Evolutionary conservation across 2,888 invertebrate species (phyloP).

Genomic region (Lithophane ornitopus): DNA sequence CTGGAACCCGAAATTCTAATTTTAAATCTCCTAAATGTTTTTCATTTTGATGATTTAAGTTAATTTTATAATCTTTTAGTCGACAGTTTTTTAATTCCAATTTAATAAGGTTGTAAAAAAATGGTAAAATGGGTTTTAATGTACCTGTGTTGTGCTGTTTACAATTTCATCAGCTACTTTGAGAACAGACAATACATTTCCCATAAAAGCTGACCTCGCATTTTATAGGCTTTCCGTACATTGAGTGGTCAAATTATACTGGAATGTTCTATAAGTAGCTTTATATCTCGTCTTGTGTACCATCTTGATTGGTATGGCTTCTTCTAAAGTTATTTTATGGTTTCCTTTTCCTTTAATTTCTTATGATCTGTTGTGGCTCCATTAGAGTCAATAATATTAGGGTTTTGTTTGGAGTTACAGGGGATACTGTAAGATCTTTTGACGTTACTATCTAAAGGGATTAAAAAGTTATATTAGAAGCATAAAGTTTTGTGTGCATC

Average conservation of each 20-base stretch:
- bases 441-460: background rate
- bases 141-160: background rate
- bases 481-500: background rate
- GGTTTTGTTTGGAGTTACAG: background rate
- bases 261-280: constrained; percentile 1
- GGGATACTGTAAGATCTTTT: background rate
- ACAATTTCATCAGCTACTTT: background rate
- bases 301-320: constrained; percentile 35
- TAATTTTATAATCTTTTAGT: background rate
- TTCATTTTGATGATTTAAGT: background rate
- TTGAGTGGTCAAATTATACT: constrained; percentile 2
- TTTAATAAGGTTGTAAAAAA: background rate
- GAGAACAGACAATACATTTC: background rate
- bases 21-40: background rate
- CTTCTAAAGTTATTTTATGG: constrained; percentile 42
- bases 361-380: constrained; percentile 13
- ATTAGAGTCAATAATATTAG: constrained; percentile 16
- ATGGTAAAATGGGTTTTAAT: too few species aligned
- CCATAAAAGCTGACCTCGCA: background rate
- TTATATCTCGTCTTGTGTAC: background rate
- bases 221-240: background rate
- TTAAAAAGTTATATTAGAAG: background rate
- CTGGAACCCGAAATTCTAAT: background rate
- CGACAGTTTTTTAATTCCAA: background rate
- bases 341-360: constrained; percentile 46